phyloP scores from a whole-genome alignment of 53 echinoderm and acorn worm species.

The Henricia sp. region DNA sequence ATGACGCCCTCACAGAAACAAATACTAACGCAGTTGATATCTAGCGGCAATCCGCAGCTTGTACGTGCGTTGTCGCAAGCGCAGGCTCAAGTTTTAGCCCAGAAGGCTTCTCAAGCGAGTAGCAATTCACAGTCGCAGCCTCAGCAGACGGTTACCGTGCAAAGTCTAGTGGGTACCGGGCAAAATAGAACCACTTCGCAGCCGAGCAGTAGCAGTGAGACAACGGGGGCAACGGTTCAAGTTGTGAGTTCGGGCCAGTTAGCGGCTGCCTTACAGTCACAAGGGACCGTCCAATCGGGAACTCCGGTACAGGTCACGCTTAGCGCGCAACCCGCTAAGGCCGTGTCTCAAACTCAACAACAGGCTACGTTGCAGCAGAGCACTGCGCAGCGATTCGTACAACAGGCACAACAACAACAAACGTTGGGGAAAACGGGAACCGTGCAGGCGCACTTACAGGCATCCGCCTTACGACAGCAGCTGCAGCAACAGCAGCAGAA shows the following conservation, averaged over 20 bases:
- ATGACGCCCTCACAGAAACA: constrained; percentile 44
- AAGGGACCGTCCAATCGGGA: constrained; percentile 33
- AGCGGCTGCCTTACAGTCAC: constrained; percentile 27
- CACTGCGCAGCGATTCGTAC: constrained; percentile 29
- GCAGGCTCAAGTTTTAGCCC: constrained; percentile 39
- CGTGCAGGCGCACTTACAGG: constrained; percentile 34
- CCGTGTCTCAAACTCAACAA: constrained; percentile 54
- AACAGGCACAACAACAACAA: constrained; percentile 50
- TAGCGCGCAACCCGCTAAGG: constrained; percentile 21
- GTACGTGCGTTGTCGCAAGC: constrained; percentile 29
- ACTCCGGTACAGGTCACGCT: constrained; percentile 47
- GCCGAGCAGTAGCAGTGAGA: not conserved
- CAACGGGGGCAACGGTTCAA: constrained; percentile 16
- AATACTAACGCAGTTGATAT: constrained; percentile 55
- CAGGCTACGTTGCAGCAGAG: not conserved
- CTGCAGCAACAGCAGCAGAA: constrained; percentile 48
- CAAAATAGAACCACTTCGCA: not conserved
- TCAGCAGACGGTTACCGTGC: constrained; percentile 50
- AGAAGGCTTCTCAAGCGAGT: constrained; percentile 3
- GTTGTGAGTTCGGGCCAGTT: constrained; percentile 29
- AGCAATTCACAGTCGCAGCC: not conserved
- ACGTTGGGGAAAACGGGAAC: constrained; percentile 36
- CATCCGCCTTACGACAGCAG: constrained; percentile 38
- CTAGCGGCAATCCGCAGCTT: constrained; percentile 38
- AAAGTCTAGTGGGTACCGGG: constrained; percentile 32